Evolutionary conservation across 2,797 vertebrate species (phyloP).

Genomic region (Spheniscus humboldti): DNA sequence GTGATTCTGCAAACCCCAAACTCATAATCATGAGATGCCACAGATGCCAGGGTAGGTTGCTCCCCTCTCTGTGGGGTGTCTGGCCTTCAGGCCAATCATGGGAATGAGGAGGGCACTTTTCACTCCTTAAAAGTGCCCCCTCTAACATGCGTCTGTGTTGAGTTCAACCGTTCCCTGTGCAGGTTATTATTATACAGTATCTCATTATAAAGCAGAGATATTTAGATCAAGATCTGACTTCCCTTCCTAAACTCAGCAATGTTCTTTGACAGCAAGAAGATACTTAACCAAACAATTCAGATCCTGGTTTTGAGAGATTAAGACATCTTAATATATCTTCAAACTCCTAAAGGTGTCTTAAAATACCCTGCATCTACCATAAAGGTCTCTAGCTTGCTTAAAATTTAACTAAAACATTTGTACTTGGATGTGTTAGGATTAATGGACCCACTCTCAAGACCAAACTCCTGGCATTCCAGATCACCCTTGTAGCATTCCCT

Average conservation of each 20-base stretch:
- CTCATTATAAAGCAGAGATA: not conserved
- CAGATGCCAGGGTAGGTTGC: not conserved
- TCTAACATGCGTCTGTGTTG: not conserved
- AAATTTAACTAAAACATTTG: not conserved
- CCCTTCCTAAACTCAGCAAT: not conserved
- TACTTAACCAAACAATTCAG: not conserved
- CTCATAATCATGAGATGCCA: not conserved
- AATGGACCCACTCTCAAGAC: not conserved
- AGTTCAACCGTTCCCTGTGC: not conserved
- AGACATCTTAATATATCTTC: not conserved
- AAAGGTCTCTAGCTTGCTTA: not conserved
- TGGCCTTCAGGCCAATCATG: not conserved
- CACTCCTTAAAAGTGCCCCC: not conserved
- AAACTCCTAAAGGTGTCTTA: not conserved
- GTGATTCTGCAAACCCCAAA: not conserved
- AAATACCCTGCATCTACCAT: not conserved
- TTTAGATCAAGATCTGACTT: not conserved
- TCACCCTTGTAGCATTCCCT: not conserved
- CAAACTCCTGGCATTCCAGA: not conserved
- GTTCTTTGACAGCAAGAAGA: not conserved
- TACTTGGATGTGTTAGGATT: not conserved
- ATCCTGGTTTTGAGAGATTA: not conserved
- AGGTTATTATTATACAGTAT: not conserved
- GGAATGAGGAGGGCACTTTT: not conserved
- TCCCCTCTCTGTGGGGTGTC: not conserved